Base-by-base conservation (phyloP, 2,797 vertebrate genomes). In the Phalanger gymnotis region DNA sequence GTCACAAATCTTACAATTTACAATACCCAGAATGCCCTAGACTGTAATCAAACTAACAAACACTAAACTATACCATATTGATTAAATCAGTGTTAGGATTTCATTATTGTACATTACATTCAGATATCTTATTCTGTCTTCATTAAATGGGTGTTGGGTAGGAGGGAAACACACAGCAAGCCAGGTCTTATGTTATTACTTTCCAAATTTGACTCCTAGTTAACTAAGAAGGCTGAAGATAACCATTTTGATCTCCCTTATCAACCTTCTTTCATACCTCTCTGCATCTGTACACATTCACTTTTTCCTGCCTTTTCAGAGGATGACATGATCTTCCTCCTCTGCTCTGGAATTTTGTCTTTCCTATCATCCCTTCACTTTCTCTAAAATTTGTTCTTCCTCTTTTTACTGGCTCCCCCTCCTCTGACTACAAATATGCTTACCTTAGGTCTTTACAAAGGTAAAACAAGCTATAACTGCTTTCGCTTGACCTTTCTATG, bases 121-220 rank as follows among this genome's bases (percentile, higher is more conserved):
- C 90, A 95, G 93, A 93, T 97, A 92, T 95, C 90, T 91, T 54
- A 1, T 95, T 95, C 93, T 94, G 19, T 96, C 87, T 93, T 89
- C 28, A 22, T 19, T 53, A 93, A 30, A 93, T 4, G 11, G 52
- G 93, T 31, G 73, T 53, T 22, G 19, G 54, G 55, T 22, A 27
- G 55, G 55, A 90, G 55, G 55, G 25, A 90, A 28, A 89, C 30
- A 66, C 34, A 16, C 13, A n/a, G 4, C 3, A 94, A 47, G 0
- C 54, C 90, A 66, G 30, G 9, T 91, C 55, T 56, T 54, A 81
- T 95, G 73, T 93, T 66, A 51, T 22, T 40, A 93, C 91, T 93
- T 96, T 96, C 54, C 56, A 31, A 53, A n/a, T 97, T 51, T 19
- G n/a, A 34, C 3, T 4, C 58, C 34, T 34, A 16, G 12, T 66